These are phyloP conservation scores for Cyanocitta stelleri DNA, from an alignment of 2,113 vertebrate species.

Conservation along the genomic window DNA sequence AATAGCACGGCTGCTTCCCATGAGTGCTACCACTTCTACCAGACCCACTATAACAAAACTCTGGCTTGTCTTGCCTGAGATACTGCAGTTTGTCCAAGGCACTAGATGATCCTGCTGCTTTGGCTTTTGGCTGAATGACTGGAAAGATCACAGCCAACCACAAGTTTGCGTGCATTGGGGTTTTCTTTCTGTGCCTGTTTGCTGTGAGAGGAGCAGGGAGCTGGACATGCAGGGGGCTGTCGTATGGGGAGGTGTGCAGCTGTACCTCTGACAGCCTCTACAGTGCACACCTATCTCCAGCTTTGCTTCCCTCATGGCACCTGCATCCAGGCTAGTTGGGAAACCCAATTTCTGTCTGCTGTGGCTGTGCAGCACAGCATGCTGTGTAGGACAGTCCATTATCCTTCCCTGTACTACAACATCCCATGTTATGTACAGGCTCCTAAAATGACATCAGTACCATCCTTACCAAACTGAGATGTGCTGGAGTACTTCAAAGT, in stretches of 20 bases:
- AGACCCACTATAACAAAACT: not conserved
- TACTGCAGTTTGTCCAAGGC: not conserved
- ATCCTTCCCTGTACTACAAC: not conserved
- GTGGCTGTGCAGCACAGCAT: not conserved
- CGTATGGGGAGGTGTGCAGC: fast-evolving
- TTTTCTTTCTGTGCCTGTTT: not conserved
- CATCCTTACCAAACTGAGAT: not conserved
- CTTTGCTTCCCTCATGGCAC: not conserved
- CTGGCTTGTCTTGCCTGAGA: not conserved
- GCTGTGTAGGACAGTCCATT: not conserved
- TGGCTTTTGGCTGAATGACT: not conserved
- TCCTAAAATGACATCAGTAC: not conserved
- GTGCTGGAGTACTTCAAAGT: not conserved
- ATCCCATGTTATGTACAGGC: not conserved
- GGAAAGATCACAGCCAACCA: not conserved
- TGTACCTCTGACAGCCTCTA: not conserved
- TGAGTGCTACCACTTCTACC: not conserved
- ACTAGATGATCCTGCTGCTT: not conserved
- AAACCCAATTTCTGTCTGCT: not conserved
- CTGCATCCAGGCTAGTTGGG: not conserved
- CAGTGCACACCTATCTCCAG: not conserved
- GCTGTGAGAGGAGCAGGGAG: not conserved
- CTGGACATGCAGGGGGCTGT: not conserved
- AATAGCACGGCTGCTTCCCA: fast-evolving
- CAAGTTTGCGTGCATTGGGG: not conserved